Evolutionary conservation across 2,113 vertebrate genomes (phyloP), one percentile per base, ranked within the genome.

Genomic region (Hypomesus transpacificus): DNA sequence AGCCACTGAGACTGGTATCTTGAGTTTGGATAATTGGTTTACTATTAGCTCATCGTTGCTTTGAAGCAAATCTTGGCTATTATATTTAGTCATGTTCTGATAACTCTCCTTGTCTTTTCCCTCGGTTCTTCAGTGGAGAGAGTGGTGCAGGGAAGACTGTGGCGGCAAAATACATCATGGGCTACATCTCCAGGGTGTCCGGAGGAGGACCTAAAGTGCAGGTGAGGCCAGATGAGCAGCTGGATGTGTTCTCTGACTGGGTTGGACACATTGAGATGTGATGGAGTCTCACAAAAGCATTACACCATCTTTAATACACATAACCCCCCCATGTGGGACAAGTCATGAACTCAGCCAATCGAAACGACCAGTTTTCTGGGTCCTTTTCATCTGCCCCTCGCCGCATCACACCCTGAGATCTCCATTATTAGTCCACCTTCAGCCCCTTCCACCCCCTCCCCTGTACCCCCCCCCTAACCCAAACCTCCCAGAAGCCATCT

Each of bases 91-190:
- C 17, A 14, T 56, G 14, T 18, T 16, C 53, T 13, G 0, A 0
- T 2, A 0, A 46, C 28, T 21, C 63, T 74, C 11, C 52, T 1
- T 70, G 39, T 84, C 73, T 74, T 20, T 84, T 73, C 86, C 66
- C 61, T 74, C 31, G 78, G 18, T 80, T 80, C 84, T 81, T 72
- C 76, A 98, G 97, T 59, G 97, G 97, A 2, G 97, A 99, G 87
- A 98, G 97, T 9, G 97, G 97, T 69, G 96, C 97, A 31, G 97
- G 97, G 13, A 99, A 99, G 89, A 98, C 97, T 0, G 97, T 99
- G 57, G 97, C 96, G 72, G 97, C 97, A 73, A 99, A 99, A 77
- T 98, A 98, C 52, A 99, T 98, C 57, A 98, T 99, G 96, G 71
- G 96, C 82, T 99, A 99, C 63, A 79, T 99, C 87, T 99, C 97